These are phyloP conservation scores for Ceratoteleas bidentatus DNA, from an alignment of 1,140 invertebrate species.

Conservation along the genomic window DNA sequence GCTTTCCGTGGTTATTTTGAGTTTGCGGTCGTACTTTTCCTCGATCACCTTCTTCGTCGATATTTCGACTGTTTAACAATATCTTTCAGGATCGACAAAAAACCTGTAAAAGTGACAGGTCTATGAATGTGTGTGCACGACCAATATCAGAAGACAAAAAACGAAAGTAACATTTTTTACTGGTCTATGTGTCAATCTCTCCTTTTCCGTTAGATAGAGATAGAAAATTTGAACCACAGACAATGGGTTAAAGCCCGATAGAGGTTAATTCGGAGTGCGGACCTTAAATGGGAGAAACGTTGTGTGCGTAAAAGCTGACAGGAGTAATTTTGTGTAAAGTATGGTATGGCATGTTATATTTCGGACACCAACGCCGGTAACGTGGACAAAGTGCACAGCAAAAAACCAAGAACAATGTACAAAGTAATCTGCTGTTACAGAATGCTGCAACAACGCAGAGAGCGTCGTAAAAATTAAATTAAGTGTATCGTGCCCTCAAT, in stretches of 20 bases:
- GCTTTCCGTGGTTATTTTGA: slow-evolving; percentile 7
- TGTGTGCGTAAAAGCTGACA: background rate
- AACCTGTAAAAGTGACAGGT: no score
- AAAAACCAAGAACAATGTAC: background rate
- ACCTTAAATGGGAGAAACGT: background rate
- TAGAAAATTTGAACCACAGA: no score
- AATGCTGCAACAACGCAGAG: background rate
- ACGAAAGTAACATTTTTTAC: no score
- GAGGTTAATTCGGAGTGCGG: background rate
- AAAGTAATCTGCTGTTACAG: background rate
- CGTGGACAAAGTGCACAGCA: background rate
- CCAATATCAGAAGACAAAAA: no score
- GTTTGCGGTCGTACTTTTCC: slow-evolving; percentile 7
- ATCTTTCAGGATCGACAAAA: no score
- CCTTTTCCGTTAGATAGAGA: no score
- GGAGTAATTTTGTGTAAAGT: background rate
- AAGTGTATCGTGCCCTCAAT: no score
- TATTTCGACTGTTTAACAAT: background rate
- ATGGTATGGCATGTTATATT: background rate
- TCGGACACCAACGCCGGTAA: background rate
- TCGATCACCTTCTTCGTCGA: background rate
- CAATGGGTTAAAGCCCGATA: no score
- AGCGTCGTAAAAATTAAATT: background rate
- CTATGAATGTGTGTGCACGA: no score
- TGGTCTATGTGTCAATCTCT: no score